Base-by-base conservation (phyloP, 2,797 vertebrate species). In the Australoheros facetus region DNA sequence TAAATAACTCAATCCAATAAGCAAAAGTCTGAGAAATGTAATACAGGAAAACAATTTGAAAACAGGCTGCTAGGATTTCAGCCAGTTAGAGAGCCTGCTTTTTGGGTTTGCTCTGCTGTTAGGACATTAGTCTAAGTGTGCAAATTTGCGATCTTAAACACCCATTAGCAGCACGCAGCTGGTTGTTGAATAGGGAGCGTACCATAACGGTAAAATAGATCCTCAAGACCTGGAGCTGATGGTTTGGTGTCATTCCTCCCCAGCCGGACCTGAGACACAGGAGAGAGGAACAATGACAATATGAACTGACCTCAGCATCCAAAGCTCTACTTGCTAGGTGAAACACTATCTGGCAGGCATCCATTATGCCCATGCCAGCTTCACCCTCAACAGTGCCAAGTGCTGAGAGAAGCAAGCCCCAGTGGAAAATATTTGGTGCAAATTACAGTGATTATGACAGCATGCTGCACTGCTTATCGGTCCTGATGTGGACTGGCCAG, bases 161-260 rank as follows among this genome's bases (percentile, higher is more conserved):
- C 62, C 78, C 78, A 90, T 84, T 84, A 89, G 60, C 60, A 70
- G 62, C 73, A 45, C 69, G 83, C 73, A 83, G 85, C 80, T 86
- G 86, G 71, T 83, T 79, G 78, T 85, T 26, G 16, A 75, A 79
- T 66, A 77, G 45, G 57, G 37, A 73, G 30, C 82, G 54, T 92
- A 96, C 95, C 95, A 16, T 95, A 75, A 84, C 48, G 84, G 87
- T 95, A 96, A 82, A 96, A 94, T 6, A 96, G 92, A 87, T 96
- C 94, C 92, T 96, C 96, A 4, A 96, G 91, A 75, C 95, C 96
- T 1, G 95, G 95, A 70, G 95, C 94, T 13, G 87, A 82, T 0
- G 95, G 95, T 73, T 84, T 90, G 56, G 89, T 95, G 90, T 95
- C 93, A 4, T 93, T 95, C 19, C 90, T 91, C 59, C 95, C 95